Conservation (phyloP, 2,888 invertebrate genomes). For the Cryptocephalus moraei region DNA sequence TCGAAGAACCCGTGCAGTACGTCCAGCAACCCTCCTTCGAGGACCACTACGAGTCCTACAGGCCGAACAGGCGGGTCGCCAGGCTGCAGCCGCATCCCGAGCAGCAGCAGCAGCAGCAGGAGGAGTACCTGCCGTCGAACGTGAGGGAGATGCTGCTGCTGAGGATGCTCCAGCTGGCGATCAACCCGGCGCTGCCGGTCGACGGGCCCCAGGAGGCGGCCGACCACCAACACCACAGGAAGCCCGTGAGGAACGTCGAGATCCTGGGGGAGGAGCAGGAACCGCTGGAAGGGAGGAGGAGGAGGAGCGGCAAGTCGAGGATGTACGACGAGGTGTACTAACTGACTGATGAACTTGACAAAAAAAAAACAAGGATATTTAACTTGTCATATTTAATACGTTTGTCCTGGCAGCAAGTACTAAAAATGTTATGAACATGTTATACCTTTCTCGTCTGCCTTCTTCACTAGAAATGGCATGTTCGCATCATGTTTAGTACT, state of each 20-base stretch:
- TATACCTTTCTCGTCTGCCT: no score
- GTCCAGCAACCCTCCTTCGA: conserved; percentile 12
- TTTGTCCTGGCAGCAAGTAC: no score
- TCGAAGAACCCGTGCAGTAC: conserved; percentile 15
- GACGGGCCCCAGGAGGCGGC: conserved; percentile 14
- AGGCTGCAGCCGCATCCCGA: conserved; percentile 22
- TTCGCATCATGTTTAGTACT: no score
- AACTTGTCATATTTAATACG: no score
- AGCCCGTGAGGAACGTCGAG: conserved; percentile 60
- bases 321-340: no score
- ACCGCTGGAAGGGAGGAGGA: no score
- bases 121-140: conserved; percentile 57
- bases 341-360: no score
- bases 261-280: conserved; percentile 53
- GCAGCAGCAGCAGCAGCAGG: conserved; percentile 35
- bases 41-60: conserved; percentile 23
- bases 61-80: conserved; percentile 29
- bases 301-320: no score
- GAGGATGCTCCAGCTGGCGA: conserved; percentile 62
- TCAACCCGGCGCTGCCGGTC: conserved; percentile 48
- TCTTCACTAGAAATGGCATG: no score
- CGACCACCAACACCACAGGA: conserved; percentile 23
- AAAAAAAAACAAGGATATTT: no score
- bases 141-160: conserved; percentile 60
- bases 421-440: no score